Conservation (phyloP, 2,113 vertebrate genomes). For the Regulus satrapa region DNA sequence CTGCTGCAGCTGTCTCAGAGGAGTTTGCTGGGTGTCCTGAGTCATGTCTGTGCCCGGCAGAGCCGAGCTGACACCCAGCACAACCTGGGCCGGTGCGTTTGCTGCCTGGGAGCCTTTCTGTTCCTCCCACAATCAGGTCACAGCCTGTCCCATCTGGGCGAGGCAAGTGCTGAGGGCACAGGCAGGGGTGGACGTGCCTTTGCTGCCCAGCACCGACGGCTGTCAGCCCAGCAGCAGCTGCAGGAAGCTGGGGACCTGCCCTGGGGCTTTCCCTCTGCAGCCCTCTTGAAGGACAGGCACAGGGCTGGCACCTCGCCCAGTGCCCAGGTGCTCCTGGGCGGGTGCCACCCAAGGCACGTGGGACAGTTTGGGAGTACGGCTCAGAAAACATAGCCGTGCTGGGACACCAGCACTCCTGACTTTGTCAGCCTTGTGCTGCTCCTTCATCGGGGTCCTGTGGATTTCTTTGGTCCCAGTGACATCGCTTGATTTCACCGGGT, state of each 20-base stretch:
- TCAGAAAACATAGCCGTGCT: not conserved
- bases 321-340: not conserved
- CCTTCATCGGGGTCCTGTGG: not conserved
- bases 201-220: not conserved
- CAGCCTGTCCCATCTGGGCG: not conserved
- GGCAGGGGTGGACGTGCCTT: not conserved
- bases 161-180: not conserved
- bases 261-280: not conserved
- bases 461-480: rapidly evolving
- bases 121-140: not conserved
- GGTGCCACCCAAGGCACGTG: rapidly evolving
- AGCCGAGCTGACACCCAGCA: not conserved
- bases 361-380: not conserved
- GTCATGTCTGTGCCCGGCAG: not conserved
- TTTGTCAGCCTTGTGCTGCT: not conserved
- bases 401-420: not conserved
- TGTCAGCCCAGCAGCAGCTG: not conserved
- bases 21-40: not conserved
- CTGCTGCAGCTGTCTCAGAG: not conserved
- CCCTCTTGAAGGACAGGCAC: not conserved
- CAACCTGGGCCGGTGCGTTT: not conserved
- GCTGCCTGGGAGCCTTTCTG: not conserved
- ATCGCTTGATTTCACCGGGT: not conserved
- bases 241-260: not conserved
- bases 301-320: rapidly evolving